Evolutionary conservation across 2,888 invertebrate genomes (phyloP).

Genomic region (Amblyteles armatorius): DNA sequence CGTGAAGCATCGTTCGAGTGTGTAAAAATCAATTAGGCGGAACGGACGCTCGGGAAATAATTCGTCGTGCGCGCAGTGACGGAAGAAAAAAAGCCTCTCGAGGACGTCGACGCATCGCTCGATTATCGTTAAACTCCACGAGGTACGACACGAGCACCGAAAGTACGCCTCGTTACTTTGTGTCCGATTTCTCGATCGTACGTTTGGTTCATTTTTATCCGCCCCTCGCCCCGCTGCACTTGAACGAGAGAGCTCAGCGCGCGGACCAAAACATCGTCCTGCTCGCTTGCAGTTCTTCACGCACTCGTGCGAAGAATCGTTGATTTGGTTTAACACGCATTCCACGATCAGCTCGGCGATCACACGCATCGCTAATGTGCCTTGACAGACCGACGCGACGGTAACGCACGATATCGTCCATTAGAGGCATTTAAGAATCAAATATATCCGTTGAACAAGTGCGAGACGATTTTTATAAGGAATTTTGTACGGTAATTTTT

Average conservation of each 20-base stretch:
- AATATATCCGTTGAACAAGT: not conserved
- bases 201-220: not conserved
- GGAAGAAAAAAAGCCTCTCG: not conserved
- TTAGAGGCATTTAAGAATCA: not conserved
- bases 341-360: not conserved
- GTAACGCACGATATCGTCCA: slow-evolving; percentile 15
- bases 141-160: not conserved
- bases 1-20: slow-evolving; percentile 39
- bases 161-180: not conserved
- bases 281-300: not conserved
- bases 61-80: not conserved
- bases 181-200: not conserved
- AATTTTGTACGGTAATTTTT: not conserved
- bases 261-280: not conserved
- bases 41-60: not conserved
- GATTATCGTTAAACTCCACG: slow-evolving; percentile 3
- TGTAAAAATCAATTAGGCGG: slow-evolving; percentile 11
- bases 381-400: slow-evolving; percentile 26
- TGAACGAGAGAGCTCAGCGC: too few relatives aligned
- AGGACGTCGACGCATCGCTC: not conserved
- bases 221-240: not conserved
- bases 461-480: not conserved
- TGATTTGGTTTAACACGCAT: not conserved
- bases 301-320: not conserved
- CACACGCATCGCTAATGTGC: not conserved